Evolutionary conservation across 2,888 invertebrate genomes (phyloP).

Genomic region (Eremobia ochroleuca): DNA sequence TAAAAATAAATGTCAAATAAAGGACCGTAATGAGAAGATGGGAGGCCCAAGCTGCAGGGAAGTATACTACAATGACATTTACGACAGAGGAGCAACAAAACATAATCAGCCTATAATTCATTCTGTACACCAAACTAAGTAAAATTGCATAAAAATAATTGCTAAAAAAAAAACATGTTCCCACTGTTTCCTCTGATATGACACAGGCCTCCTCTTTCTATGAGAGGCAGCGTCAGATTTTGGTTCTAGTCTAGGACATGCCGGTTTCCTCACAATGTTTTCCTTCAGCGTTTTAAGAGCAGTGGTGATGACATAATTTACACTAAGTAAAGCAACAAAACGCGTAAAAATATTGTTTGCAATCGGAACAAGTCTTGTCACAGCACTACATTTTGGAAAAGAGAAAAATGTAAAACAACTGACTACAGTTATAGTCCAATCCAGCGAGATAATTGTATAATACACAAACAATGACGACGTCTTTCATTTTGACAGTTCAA

Average conservation of each 20-base stretch:
- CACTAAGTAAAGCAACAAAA: neutral
- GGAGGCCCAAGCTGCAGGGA: conserved; percentile 13
- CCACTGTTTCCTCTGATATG: neutral
- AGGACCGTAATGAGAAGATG: conserved; percentile 16
- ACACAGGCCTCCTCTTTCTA: neutral
- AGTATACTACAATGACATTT: neutral
- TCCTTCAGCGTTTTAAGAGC: neutral
- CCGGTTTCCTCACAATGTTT: too few species aligned
- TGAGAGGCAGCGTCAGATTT: neutral
- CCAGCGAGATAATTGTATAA: neutral
- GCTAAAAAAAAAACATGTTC: too few species aligned
- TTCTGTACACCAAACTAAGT: too few species aligned
- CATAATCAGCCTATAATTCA: neutral
- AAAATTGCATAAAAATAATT: too few species aligned
- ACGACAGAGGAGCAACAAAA: neutral
- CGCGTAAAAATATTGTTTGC: neutral
- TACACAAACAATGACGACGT: neutral
- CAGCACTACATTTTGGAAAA: neutral
- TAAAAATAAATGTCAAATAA: conserved; percentile 59
- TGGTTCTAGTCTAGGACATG: too few species aligned
- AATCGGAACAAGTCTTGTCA: neutral
- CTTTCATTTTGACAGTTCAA: neutral
- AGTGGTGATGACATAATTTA: neutral
- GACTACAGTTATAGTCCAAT: neutral
- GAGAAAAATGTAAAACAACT: neutral